Base-by-base conservation (phyloP, 2,888 invertebrate genomes). In the Cancer borealis region DNA sequence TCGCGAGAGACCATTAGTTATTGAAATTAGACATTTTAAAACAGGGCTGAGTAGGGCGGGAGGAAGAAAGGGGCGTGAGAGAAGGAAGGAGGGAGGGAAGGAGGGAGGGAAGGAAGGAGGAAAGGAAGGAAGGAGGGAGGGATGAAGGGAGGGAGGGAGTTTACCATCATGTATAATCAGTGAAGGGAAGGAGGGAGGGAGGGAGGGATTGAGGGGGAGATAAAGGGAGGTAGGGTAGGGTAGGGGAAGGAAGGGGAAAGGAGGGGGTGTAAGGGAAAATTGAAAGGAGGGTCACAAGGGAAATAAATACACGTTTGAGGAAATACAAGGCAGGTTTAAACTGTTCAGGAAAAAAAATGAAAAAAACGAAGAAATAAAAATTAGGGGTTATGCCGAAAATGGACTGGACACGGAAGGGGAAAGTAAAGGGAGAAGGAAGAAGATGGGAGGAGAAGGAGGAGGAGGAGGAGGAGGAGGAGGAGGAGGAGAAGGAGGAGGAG, bases 21-120 rank as follows among this genome's bases (percentile, higher is more conserved):
- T 84, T 84, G 84, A 84, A 84, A 84, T 84, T 84, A 84, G 84
- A 39, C 84, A 84, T 84, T 84, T 84, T 84, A 84, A 84, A 84
- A 84, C 84, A 84, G 84, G 84, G 84, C 39, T 14, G 30, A 39
- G 84, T 30, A 84, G 39, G 84, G 39, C 73, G 39, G 84, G 39
- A 84, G 30, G 39, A 39, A 84, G 84, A n/a, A 39, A 39, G 39
- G n/a, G 84, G 14, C 8, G 2, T 10, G 26, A 26, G 26, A 10
- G 26, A 26, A 73, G 84, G 17, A 2, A 84, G 84, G 17, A 39
- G 3, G 84, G n/a, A 12, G 14, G 39, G 39, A 10, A 3, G 17
- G 39, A 26, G 8, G 73, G 26, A 26, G 6, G 73, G n/a, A 3
- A 39, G 84, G 84, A 84, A n/a, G 21, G 66, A 6, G 84, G 84